Base-by-base conservation (phyloP, 2,888 invertebrate species). In the Agrotis segetum region DNA sequence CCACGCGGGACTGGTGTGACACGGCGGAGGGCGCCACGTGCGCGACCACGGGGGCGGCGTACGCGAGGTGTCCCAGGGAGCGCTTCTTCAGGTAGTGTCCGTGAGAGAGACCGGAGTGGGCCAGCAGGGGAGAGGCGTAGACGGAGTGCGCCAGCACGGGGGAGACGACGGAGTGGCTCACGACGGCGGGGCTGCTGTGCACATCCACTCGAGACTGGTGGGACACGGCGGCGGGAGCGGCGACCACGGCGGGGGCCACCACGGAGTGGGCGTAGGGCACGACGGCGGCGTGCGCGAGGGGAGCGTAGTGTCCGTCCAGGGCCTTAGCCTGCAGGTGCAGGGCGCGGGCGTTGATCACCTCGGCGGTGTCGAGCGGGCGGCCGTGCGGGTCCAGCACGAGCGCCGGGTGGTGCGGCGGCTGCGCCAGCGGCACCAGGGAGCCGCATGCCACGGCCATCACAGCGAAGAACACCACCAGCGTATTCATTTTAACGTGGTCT, bases 381-480 rank as follows among this genome's bases (percentile, higher is more conserved):
- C 96, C 96, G 88, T 93, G 95, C 55, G 94, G 90, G 90, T 95
- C 95, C 91, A 96, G 91, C 88, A 96, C 93, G 72, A 95, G 71
- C 58, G 96, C 96, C 50, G 96, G 90, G 81, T 92, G 91, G 88
- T 96, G 92, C 74, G 93, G 88, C 29, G 94, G 95, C 89, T 96
- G 95, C 85, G 95, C 96, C 89, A 90, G 86, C 75, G 91, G 94
- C 88, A 94, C 92, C 90, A 92, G 88, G 66, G 96, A 96, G 87
- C 97, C 97, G 88, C 96, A 96, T 76, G 96, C 97, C 88, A 97
- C 94, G 80, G 97, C 96, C 89, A 96, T 92, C 81, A 97, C 92
- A 94, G 97, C 96, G 92, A 96, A 96, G 91, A 97, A 96, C 94
- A 97, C 97, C 96, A 97, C 96, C 96, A 96, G 90, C 95, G 95